phyloP scores from a whole-genome alignment of 2,113 vertebrate species.

The Polypterus bichir region DNA sequence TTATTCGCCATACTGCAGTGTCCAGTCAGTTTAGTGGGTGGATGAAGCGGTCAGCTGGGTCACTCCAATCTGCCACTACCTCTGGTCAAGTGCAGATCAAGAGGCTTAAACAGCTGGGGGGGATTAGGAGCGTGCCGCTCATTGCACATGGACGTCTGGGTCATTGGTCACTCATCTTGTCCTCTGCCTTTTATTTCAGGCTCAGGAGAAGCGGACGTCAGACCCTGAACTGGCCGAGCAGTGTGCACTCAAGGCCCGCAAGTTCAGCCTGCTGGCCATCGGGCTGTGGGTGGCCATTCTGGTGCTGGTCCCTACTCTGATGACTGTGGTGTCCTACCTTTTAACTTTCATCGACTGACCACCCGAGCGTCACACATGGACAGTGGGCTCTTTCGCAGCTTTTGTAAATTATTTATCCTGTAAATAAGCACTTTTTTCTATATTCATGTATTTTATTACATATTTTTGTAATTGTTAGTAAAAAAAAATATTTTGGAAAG shows the following conservation, averaged over 20 bases:
- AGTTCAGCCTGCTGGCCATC: conserved; percentile 43
- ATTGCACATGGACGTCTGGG: background rate
- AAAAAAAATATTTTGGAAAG: too few relatives aligned
- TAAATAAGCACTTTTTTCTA: too few relatives aligned
- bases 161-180: conserved; percentile 18
- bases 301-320: conserved; percentile 24
- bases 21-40: too few relatives aligned
- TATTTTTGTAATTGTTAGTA: too few relatives aligned
- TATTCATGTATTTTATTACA: too few relatives aligned
- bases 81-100: too few relatives aligned
- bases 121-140: conserved; percentile 15
- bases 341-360: conserved; percentile 47
- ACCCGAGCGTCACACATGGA: background rate
- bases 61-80: too few relatives aligned
- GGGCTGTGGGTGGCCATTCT: conserved; percentile 34
- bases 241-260: conserved; percentile 34
- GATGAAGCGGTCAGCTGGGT: too few relatives aligned
- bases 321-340: conserved; percentile 52
- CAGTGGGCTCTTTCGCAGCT: too few relatives aligned
- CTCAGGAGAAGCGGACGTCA: conserved; percentile 31
- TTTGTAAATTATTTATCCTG: too few relatives aligned
- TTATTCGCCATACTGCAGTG: too few relatives aligned
- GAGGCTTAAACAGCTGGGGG: too few relatives aligned
- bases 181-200: conserved; percentile 31
- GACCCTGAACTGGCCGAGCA: conserved; percentile 20